Evolutionary conservation across 1,140 invertebrate genomes (phyloP).

Genomic region (Bilobella aurantiaca): DNA sequence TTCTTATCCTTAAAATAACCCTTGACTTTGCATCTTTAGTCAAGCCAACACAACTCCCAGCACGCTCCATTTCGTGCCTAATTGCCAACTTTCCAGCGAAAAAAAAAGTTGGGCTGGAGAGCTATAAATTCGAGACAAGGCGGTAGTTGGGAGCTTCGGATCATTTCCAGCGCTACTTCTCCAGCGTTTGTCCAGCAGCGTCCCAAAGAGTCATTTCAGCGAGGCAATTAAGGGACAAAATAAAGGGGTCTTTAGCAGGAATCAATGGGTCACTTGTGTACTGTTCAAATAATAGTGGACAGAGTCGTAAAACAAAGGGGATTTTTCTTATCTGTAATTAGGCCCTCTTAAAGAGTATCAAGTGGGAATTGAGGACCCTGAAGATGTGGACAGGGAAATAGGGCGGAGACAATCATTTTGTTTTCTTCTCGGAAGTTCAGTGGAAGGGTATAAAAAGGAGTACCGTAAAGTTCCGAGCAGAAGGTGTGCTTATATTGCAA

Average conservation of each 20-base stretch:
- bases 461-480: no score
- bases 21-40: no score
- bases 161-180: no score
- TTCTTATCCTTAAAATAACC: neutral
- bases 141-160: no score
- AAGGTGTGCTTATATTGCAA: no score
- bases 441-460: neutral
- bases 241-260: neutral
- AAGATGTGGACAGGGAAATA: no score
- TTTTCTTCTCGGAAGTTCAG: no score
- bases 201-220: no score
- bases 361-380: neutral
- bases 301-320: neutral
- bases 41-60: no score
- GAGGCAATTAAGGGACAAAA: no score
- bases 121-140: neutral
- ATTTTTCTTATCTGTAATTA: neutral
- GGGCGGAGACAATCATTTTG: no score
- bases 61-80: neutral
- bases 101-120: neutral
- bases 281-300: neutral
- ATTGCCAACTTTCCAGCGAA: neutral
- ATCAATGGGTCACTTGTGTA: neutral
- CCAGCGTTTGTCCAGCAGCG: no score
- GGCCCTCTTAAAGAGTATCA: neutral